phyloP scores from a whole-genome alignment of 2,797 vertebrate species.

The Sebastiscus tertius region DNA sequence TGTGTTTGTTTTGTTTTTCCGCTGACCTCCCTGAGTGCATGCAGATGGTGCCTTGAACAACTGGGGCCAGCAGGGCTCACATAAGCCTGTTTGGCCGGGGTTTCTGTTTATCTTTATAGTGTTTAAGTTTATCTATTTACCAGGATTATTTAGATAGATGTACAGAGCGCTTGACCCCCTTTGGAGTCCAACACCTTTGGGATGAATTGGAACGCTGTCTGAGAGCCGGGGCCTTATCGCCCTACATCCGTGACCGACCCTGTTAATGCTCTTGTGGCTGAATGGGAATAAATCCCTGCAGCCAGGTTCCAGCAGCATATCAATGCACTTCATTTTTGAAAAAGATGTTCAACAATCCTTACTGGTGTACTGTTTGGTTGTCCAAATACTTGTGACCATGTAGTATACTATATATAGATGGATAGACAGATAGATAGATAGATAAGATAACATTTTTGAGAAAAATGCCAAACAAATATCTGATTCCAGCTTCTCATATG shows the following conservation, averaged over 20 bases:
- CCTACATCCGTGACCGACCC: background rate
- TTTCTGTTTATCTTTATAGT: background rate
- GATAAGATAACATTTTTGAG: no score
- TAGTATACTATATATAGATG: no score
- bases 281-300: constrained; percentile 7
- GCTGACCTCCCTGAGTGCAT: constrained; percentile 52
- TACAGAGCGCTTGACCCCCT: background rate
- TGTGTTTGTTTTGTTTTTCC: constrained; percentile 48
- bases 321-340: background rate
- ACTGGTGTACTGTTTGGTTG: background rate
- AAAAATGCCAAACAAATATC: accelerated
- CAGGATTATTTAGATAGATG: constrained; percentile 3
- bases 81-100: background rate
- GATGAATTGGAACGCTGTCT: background rate
- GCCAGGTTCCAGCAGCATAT: background rate
- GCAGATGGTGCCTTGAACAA: constrained; percentile 56
- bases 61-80: constrained; percentile 4
- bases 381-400: background rate
- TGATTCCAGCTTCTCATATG: no score
- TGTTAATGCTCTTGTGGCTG: background rate
- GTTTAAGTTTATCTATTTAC: constrained; percentile 7
- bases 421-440: no score
- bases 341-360: background rate
- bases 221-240: background rate
- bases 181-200: background rate